A percentile compares a stretch with the other conserved stretches of the same genome.
Evolutionary conservation across 2,113 vertebrate species (phyloP).

Genomic region (Strix uralensis): DNA sequence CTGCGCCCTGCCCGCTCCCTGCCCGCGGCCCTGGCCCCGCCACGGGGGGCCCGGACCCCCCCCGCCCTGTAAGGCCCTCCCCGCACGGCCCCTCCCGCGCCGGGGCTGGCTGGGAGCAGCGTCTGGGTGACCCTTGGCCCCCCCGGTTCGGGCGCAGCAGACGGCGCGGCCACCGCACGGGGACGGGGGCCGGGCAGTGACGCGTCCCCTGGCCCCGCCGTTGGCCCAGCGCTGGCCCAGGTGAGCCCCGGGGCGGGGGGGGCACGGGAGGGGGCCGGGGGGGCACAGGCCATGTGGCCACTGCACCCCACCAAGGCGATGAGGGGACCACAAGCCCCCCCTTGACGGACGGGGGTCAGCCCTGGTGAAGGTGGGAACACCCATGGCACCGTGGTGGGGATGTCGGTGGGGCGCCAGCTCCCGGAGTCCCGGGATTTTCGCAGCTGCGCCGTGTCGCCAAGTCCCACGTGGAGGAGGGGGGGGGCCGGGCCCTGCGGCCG

Average conservation of each 20-base stretch:
- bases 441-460: neutral
- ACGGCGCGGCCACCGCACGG: neutral
- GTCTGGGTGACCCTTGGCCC: neutral
- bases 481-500: too few relatives aligned
- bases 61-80: neutral
- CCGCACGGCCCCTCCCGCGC: neutral
- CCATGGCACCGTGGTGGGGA: neutral
- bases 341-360: neutral
- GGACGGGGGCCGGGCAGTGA: neutral
- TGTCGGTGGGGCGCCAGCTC: neutral
- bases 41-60: neutral
- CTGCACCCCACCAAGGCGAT: fast-evolving
- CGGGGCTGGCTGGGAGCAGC: neutral
- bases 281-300: too few relatives aligned
- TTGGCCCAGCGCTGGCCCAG: neutral
- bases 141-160: neutral
- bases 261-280: too few relatives aligned
- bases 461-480: neutral
- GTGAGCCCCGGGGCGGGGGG: neutral
- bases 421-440: neutral
- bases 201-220: neutral
- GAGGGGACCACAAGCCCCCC: neutral
- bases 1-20: neutral
- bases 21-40: neutral
- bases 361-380: neutral